A percentile compares a stretch with the other conserved stretches of the same genome.
These are phyloP conservation scores for Trichoplusia ni DNA, from an alignment of 1,140 invertebrate species.

Conservation along the genomic window DNA sequence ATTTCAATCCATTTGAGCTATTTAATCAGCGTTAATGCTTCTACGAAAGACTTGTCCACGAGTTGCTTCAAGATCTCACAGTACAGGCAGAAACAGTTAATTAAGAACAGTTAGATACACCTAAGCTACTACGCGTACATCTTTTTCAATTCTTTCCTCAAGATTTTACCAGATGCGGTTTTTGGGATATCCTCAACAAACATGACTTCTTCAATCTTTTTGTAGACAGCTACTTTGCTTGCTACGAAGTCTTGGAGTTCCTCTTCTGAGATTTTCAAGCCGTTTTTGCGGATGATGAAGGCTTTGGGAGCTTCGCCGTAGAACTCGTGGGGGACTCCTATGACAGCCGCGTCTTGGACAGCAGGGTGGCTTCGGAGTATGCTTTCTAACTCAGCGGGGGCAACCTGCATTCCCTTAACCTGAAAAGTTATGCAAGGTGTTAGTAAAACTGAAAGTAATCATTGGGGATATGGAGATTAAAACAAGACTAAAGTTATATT, in stretches of 20 bases:
- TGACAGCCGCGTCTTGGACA: slow-evolving; percentile 91
- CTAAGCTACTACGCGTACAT: slow-evolving; percentile 55
- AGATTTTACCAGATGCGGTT: slow-evolving; percentile 89
- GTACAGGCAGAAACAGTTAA: neutral
- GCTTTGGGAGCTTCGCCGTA: slow-evolving; percentile 91
- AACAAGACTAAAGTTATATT: too few relatives aligned
- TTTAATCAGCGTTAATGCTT: too few relatives aligned
- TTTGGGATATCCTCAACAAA: slow-evolving; percentile 89
- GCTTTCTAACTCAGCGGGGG: slow-evolving; percentile 94
- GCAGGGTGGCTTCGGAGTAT: slow-evolving; percentile 88
- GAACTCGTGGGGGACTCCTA: slow-evolving; percentile 90
- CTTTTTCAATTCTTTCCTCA: slow-evolving; percentile 84
- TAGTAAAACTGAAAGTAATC: too few relatives aligned
- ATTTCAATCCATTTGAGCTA: too few relatives aligned
- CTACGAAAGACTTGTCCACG: too few relatives aligned
- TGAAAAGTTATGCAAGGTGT: slow-evolving; percentile 31
- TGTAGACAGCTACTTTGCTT: slow-evolving; percentile 86
- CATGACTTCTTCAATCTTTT: slow-evolving; percentile 87
- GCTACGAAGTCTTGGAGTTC: slow-evolving; percentile 84
- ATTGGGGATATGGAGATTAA: too few relatives aligned
- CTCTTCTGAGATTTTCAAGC: slow-evolving; percentile 70
- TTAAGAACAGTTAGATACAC: neutral
- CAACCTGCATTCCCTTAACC: slow-evolving; percentile 89
- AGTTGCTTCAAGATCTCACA: too few relatives aligned
- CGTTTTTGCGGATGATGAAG: slow-evolving; percentile 83